Evolutionary conservation across 2,888 invertebrate genomes (phyloP), one percentile per base, ranked within the genome.

Genomic region (Mythimna loreyi): DNA sequence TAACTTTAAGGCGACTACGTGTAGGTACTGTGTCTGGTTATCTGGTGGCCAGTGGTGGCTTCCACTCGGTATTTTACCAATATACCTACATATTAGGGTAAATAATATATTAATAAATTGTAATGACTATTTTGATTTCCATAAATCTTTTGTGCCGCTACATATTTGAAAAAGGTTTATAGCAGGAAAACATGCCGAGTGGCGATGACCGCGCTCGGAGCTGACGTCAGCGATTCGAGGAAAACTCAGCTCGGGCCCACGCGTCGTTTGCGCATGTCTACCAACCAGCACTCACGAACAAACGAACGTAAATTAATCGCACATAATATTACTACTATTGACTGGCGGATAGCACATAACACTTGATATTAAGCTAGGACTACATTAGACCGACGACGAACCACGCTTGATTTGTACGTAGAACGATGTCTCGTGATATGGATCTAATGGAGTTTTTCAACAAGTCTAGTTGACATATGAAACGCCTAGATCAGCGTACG

Each of bases 191-290:
- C 84, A 83, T 58, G 81, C 75, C 56, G 73, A 80, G 87, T 85
- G 88, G 86, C 90, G 91, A 87, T 91, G 92, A 90, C 90, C 92
- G 92, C 90, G 87, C 78, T 81, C 66, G 81, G 61, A 62, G 85
- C 72, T 94, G 92, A 94, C 94, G 94, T 94, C 93, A 94, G 56
- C 83, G 73, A 43, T 94, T 94, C 94, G 91, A 90, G 92, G 94
- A 94, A 94, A 93, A 92, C 88, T 90, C 90, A 59, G 82, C 83
- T 75, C 80, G 75, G 76, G 84, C 86, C 88, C 86, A 89, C 87
- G 87, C 87, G 78, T 67, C 62, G 75, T 61, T 40, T 11, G 68
- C 78, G 72, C 72, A 67, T 59, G 72, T 73, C 77, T 75, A 63
- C 78, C 67, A 72, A 72, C 79, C 62, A 75, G 50, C 40, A 64